A percentile compares a stretch with the other conserved stretches of the same genome.
phyloP scores from a whole-genome alignment of 2,113 vertebrate genomes.

The Nestor notabilis region DNA sequence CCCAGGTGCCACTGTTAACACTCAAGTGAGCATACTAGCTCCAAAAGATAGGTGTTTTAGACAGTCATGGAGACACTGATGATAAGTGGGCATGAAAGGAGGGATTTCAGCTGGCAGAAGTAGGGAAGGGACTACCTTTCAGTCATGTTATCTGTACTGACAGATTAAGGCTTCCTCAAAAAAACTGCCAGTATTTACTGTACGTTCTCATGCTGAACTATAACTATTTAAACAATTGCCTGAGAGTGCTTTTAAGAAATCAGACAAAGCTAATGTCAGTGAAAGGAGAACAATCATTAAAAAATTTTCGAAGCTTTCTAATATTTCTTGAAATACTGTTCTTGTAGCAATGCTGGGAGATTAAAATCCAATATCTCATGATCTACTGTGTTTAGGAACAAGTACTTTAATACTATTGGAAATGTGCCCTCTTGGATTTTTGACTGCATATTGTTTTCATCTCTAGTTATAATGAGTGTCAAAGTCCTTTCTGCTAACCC shows the following conservation, averaged over 20 bases:
- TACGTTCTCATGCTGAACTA: not conserved
- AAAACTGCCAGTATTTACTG: not conserved
- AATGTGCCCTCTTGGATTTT: constrained; percentile 26
- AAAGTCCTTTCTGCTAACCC: not conserved
- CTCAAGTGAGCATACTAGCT: not conserved
- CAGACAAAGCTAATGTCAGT: not conserved
- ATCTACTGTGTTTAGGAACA: constrained; percentile 38
- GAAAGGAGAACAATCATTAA: constrained; percentile 18
- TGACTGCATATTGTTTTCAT: constrained; percentile 30
- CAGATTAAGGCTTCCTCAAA: not conserved
- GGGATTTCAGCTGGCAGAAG: not conserved
- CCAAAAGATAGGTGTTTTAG: not conserved
- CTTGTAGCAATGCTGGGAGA: constrained; percentile 20
- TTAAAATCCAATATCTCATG: constrained; percentile 49
- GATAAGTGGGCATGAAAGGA: not conserved
- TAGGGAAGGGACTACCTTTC: not conserved
- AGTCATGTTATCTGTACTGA: not conserved
- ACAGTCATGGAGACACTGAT: not conserved
- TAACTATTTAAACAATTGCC: constrained; percentile 28
- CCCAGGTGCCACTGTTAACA: not conserved
- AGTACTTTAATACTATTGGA: constrained; percentile 52
- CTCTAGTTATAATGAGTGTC: not conserved
- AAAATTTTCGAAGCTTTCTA: constrained; percentile 12
- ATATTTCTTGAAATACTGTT: not conserved
- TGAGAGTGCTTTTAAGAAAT: constrained; percentile 19